Conservation (phyloP, 2,113 vertebrate genomes). For the Macaca mulatta region DNA sequence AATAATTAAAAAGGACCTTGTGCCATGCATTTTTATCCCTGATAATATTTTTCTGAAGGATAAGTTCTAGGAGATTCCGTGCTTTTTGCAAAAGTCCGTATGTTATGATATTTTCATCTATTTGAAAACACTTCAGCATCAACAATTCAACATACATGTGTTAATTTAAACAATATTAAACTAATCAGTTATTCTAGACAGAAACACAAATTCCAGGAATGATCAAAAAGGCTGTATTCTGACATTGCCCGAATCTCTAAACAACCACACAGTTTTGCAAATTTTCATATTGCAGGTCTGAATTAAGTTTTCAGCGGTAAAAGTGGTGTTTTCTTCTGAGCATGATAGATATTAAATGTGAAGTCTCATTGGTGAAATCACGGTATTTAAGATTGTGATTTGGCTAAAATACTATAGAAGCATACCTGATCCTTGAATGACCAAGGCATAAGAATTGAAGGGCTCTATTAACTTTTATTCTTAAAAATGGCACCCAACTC, state of each 20-base stretch:
- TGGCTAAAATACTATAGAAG: background rate
- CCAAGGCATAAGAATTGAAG: background rate
- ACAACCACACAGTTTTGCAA: background rate
- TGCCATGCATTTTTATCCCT: background rate
- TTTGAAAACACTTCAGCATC: background rate
- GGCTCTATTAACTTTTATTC: background rate
- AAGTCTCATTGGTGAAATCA: background rate
- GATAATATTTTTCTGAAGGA: background rate
- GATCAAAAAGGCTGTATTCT: background rate
- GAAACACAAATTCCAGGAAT: background rate
- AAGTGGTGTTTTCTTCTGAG: background rate
- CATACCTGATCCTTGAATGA: background rate
- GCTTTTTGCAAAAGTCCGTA: background rate
- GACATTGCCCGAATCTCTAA: background rate
- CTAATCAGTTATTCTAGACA: background rate
- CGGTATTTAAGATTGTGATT: background rate
- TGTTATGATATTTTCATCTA: background rate
- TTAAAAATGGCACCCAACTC: background rate
- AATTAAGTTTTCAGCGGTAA: background rate
- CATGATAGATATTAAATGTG: background rate
- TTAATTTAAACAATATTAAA: background rate
- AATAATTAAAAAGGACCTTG: background rate
- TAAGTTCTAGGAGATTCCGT: background rate
- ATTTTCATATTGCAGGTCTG: background rate
- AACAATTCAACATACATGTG: background rate